phyloP scores from a whole-genome alignment of 2,113 vertebrate species.

The Monopterus albus region DNA sequence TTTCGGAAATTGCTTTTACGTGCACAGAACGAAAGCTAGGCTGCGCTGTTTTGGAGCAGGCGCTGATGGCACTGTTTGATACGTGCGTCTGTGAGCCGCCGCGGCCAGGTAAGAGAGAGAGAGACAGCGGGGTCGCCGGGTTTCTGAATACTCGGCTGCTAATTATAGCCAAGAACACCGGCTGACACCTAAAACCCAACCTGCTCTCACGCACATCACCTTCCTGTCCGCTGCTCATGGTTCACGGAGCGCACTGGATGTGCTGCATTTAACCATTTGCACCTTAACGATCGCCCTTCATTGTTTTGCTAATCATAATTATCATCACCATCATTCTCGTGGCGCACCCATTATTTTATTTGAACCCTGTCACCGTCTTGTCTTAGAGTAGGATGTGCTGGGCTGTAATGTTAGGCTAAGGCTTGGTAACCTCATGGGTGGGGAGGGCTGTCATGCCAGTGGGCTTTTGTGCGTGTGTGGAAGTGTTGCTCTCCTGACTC shows the following conservation, averaged over 20 bases:
- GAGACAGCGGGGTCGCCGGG: slow-evolving; percentile 67
- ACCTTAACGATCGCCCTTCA: slow-evolving; percentile 44
- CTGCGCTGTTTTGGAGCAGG: not conserved
- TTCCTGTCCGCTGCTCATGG: slow-evolving; percentile 49
- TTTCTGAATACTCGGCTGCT: slow-evolving; percentile 72
- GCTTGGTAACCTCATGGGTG: slow-evolving; percentile 54
- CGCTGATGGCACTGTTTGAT: slow-evolving; percentile 24
- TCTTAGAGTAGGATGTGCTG: slow-evolving; percentile 52
- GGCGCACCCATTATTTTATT: slow-evolving; percentile 72
- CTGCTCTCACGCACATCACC: slow-evolving; percentile 78
- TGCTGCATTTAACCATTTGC: slow-evolving; percentile 45
- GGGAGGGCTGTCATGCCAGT: slow-evolving; percentile 69
- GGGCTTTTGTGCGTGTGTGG: slow-evolving; percentile 62
- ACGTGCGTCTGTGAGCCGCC: not conserved
- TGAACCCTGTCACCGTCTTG: slow-evolving; percentile 57
- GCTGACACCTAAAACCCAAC: slow-evolving; percentile 82
- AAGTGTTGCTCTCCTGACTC: slow-evolving; percentile 77
- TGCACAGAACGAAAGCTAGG: not conserved
- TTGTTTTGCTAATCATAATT: slow-evolving; percentile 67
- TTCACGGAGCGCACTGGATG: slow-evolving; percentile 34
- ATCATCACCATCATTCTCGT: slow-evolving; percentile 36
- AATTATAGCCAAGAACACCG: slow-evolving; percentile 81
- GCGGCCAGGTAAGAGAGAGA: slow-evolving; percentile 71
- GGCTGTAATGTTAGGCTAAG: slow-evolving; percentile 64
- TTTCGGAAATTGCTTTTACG: not conserved